Evolutionary conservation across 2,113 vertebrate species (phyloP), one percentile per base, ranked within the genome.

Genomic region (Neodon shergylaensis): DNA sequence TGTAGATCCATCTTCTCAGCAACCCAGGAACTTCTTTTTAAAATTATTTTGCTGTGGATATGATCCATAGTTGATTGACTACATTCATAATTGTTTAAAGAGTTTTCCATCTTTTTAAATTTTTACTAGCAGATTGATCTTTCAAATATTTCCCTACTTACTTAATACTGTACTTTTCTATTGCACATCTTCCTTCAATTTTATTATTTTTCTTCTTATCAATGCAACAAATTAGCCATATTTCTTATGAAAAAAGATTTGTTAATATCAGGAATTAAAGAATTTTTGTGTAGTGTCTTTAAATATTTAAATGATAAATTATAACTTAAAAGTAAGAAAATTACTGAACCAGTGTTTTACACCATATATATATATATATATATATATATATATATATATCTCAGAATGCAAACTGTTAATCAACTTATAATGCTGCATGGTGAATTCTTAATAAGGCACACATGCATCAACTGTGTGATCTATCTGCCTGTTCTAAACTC

Each of bases 61-160:
- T 22, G 31, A 0, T 47, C 8, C 88, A 3, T 54, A 72, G 4
- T 65, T 85, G 65, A 70, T 83, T 66, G 13, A 66, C 22, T 90
- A 31, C 0, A 61, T n/a, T 92, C 3, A 78, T 44, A 54, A 14
- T 79, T 54, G n/a, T 79, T 9, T 82, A 88, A 52, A 72, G 16
- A 84, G 82, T 39, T 78, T 92, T 63, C 47, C 61, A 9, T 73
- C 33, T 68, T 73, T 26, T 68, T 90, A 68, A 65, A 81, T 14
- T 79, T 91, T 84, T 88, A 58, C 13, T 79, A 92, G 79, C 21
- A 85, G 74, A 92, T 49, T 70, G 24, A 61, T 84, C 52, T 78
- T 91, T 17, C 28, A 44, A 85, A 24, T 42, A 7, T 42, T 73
- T 74, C 31, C 2, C 21, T 54, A 16, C 31, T 91, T 84, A 66